Evolutionary conservation across 2,888 invertebrate species (phyloP).

Genomic region (Synanthedon vespiformis): DNA sequence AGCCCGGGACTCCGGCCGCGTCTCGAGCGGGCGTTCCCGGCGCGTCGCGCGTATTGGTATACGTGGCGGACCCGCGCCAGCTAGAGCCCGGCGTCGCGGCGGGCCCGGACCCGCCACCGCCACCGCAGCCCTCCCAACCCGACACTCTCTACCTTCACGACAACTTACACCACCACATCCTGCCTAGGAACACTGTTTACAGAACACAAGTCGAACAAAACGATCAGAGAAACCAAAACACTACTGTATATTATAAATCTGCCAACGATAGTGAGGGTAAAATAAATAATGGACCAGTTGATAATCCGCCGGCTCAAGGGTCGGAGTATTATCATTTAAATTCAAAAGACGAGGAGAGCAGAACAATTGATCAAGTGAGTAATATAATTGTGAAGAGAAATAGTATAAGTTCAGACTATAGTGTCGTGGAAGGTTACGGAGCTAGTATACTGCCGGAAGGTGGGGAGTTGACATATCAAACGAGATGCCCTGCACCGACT

Average conservation of each 20-base stretch:
- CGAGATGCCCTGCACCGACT: slow-evolving; percentile 32
- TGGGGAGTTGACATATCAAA: slow-evolving; percentile 43
- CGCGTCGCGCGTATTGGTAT: slow-evolving; percentile 65
- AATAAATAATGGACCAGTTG: slow-evolving; percentile 27
- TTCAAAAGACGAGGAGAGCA: slow-evolving; percentile 33
- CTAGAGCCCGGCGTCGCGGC: slow-evolving; percentile 61
- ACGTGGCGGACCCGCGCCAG: slow-evolving; percentile 67
- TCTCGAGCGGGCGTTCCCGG: slow-evolving; percentile 63
- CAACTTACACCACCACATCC: slow-evolving; percentile 28
- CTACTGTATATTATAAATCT: slow-evolving; percentile 39
- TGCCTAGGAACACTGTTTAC: slow-evolving; percentile 32
- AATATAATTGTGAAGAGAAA: slow-evolving; percentile 29
- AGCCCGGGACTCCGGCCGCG: slow-evolving; percentile 79
- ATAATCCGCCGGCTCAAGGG: slow-evolving; percentile 22
- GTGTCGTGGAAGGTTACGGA: slow-evolving; percentile 40
- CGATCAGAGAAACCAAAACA: slow-evolving; percentile 26
- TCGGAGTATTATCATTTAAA: slow-evolving; percentile 40
- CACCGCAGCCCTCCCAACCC: slow-evolving; percentile 18
- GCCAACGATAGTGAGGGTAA: slow-evolving; percentile 37
- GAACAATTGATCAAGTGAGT: slow-evolving; percentile 21
- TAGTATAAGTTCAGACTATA: slow-evolving; percentile 27
- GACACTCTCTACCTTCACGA: slow-evolving; percentile 37
- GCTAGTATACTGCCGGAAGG: slow-evolving; percentile 33
- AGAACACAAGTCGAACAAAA: slow-evolving; percentile 28
- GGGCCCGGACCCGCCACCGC: slow-evolving; percentile 36